Evolutionary conservation across 1,140 invertebrate genomes (phyloP).

Genomic region (Cyrtorhinus lividipennis): DNA sequence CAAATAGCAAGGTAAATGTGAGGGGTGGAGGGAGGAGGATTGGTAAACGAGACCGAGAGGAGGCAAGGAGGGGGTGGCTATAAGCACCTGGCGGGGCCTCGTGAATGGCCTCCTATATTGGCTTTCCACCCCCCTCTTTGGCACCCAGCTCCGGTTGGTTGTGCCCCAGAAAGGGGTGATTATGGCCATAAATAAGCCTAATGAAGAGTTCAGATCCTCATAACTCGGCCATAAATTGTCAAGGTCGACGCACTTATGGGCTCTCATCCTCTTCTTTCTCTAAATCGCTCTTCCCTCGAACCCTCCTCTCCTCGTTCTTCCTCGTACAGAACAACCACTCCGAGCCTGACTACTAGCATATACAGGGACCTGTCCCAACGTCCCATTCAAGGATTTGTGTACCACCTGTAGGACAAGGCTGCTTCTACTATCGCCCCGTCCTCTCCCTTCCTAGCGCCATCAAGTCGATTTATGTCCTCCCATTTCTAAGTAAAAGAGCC

Average conservation of each 20-base stretch:
- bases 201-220: conserved; percentile 17
- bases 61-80: neutral
- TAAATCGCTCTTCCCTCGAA: neutral
- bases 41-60: neutral
- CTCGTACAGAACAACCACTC: neutral
- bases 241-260: conserved; percentile 20
- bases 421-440: neutral
- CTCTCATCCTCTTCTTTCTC: neutral
- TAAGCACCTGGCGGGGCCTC: neutral
- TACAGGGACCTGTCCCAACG: neutral
- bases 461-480: neutral
- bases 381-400: conserved; percentile 5
- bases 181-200: conserved; percentile 21
- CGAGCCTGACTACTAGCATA: neutral
- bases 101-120: neutral
- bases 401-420: conserved; percentile 5
- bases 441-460: neutral
- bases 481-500: neutral
- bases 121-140: neutral
- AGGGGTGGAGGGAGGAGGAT: neutral
- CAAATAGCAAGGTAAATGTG: conserved; percentile 6
- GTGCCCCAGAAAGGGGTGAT: conserved; percentile 8
- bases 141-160: no score
- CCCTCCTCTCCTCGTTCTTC: no score
- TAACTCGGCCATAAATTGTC: conserved; percentile 20